Percentiles rank a stretch among this genome's conserved stretches.
These are phyloP conservation scores for Thermophis baileyi DNA, from an alignment of 2,113 vertebrate species.

Conservation along the genomic window DNA sequence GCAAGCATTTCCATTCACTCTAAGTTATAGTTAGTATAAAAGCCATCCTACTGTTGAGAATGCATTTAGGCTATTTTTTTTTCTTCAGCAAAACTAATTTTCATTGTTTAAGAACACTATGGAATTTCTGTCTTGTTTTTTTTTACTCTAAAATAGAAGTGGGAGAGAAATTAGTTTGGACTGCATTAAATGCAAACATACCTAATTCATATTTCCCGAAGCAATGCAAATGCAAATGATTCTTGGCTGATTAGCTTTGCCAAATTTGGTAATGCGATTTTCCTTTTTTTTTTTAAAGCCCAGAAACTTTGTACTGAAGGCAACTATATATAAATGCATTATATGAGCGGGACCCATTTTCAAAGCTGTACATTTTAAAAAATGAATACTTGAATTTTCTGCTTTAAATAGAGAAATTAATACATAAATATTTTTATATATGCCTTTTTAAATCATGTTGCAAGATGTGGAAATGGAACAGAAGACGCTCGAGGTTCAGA, in stretches of 20 bases:
- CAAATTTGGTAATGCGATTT: background rate
- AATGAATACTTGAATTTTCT: background rate
- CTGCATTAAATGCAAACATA: background rate
- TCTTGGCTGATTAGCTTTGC: background rate
- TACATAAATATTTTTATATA: background rate
- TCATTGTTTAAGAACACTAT: background rate
- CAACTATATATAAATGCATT: background rate
- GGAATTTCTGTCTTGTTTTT: background rate
- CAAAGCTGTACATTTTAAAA: background rate
- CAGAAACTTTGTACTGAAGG: background rate
- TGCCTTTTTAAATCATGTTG: background rate
- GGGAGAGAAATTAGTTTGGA: background rate
- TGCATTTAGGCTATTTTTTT: slow-evolving; percentile 30
- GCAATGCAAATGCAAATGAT: background rate
- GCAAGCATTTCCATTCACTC: slow-evolving; percentile 66
- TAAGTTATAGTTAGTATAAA: slow-evolving; percentile 66
- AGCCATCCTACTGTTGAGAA: slow-evolving; percentile 62
- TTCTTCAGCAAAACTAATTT: background rate
- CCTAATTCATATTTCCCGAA: background rate
- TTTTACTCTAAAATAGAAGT: background rate
- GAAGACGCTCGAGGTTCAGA: background rate
- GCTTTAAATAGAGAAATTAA: background rate
- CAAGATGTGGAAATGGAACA: background rate
- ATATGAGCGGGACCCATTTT: background rate
- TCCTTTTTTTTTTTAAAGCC: background rate